Evolutionary conservation across 1,140 invertebrate genomes (phyloP).

Genomic region (Dinoponera quadriceps): DNA sequence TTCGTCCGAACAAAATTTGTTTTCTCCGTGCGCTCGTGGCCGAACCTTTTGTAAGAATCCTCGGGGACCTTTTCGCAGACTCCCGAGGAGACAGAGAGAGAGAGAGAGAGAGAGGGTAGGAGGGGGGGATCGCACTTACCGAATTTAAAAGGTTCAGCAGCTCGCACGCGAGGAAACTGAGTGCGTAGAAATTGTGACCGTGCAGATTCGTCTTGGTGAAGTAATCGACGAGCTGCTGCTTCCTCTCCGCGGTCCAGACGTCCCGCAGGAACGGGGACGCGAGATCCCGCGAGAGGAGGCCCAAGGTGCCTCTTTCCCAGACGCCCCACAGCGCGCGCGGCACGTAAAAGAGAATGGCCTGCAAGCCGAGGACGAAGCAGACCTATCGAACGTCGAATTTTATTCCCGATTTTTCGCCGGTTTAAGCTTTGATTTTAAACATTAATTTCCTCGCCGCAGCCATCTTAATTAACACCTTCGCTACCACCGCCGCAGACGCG

Average conservation of each 20-base stretch:
- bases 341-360: slow-evolving; percentile 86
- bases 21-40: too few relatives aligned
- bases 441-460: too few relatives aligned
- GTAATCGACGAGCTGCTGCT: slow-evolving; percentile 75
- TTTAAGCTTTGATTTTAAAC: not conserved
- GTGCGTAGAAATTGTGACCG: slow-evolving; percentile 89
- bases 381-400: slow-evolving; percentile 69
- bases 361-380: slow-evolving; percentile 87
- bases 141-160: slow-evolving; percentile 90
- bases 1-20: too few relatives aligned
- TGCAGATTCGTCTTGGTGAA: slow-evolving; percentile 74
- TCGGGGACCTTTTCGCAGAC: not conserved
- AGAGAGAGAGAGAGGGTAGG: too few relatives aligned
- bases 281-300: slow-evolving; percentile 79
- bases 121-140: slow-evolving; percentile 66
- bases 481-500: too few relatives aligned
- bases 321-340: slow-evolving; percentile 85
- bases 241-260: slow-evolving; percentile 75
- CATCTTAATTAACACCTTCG: too few relatives aligned
- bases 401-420: not conserved
- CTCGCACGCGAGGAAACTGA: slow-evolving; percentile 90
- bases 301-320: slow-evolving; percentile 81
- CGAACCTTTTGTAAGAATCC: too few relatives aligned
- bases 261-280: slow-evolving; percentile 71
- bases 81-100: too few relatives aligned